Conservation (phyloP, 2,797 vertebrate species). For the Halcyon leucocephala region DNA sequence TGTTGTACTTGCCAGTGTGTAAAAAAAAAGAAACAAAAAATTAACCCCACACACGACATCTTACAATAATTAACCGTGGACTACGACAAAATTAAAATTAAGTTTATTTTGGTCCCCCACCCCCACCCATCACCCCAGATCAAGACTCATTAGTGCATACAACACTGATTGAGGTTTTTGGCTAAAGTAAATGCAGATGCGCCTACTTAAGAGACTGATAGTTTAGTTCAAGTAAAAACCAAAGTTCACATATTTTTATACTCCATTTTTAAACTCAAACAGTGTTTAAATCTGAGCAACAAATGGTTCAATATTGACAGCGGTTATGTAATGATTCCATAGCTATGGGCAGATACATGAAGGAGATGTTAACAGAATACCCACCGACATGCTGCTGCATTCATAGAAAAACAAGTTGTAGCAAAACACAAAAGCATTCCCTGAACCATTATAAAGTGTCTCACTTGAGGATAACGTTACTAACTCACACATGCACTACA, state of each 20-base stretch:
- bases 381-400: conserved; percentile 36
- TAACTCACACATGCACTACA: conserved; percentile 67
- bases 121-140: conserved; percentile 44
- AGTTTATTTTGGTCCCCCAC: conserved; percentile 60
- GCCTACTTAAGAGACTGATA: conserved; percentile 62
- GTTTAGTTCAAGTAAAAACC: conserved; percentile 81
- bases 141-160: conserved; percentile 71
- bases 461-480: conserved; percentile 63
- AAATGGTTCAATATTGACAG: conserved; percentile 60
- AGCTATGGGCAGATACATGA: conserved; percentile 45
- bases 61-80: conserved; percentile 35
- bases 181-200: conserved; percentile 50
- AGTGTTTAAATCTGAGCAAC: conserved; percentile 77
- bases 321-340: conserved; percentile 24
- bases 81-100: conserved; percentile 54
- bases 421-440: conserved; percentile 65
- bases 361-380: conserved; percentile 51
- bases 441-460: conserved; percentile 76
- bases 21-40: background rate
- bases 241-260: conserved; percentile 76
- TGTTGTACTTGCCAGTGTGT: conserved; percentile 66
- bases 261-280: conserved; percentile 69
- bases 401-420: conserved; percentile 49
- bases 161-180: conserved; percentile 64
- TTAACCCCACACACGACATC: background rate